Evolutionary conservation across 2,888 invertebrate genomes (phyloP), one percentile per base, ranked within the genome.

Genomic region (Deilephila porcellus): DNA sequence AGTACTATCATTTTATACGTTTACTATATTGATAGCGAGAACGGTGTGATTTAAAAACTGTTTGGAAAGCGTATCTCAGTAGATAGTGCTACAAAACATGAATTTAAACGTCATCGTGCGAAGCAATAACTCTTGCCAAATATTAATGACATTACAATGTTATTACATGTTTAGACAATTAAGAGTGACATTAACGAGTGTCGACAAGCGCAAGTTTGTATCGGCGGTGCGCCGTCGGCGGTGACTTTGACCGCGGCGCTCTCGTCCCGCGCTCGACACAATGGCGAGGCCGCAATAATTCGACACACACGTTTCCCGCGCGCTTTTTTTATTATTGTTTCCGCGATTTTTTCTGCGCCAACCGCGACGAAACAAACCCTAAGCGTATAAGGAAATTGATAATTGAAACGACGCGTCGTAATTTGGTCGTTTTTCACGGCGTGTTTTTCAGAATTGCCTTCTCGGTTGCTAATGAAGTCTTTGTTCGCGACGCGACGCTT

Each of bases 181-280:
- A 37, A 34, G 19, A n/a, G 32, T 32, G 62, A 62, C 32, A 37
- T 29, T 37, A n/a, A 63, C 34, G n/a, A 34, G 45, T 11, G 14
- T 45, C 34, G 29, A 37, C n/a, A n/a, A 63, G n/a, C 19, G n/a
- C 34, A 37, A 19, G 63, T 63, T n/a, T 17, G 34, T 63, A 56
- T 56, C 19, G 19, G 56, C 29, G 62, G 32, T n/a, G 63, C 76
- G 74, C 71, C 78, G 52, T 32, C 74, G 70, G 85, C 90, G 86
- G 83, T 89, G 91, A 89, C 91, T 88, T 89, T 90, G 91, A 90
- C 89, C 88, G 76, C 82, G 85, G 78, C 84, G 79, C 79, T 76
- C 56, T n/a, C 56, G 56, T 17, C 56, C 56, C 67, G 67, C 78
- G 64, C 74, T 62, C 73, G 79, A 74, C 79, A 86, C 88, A 86